These are phyloP conservation scores for Lycaena phlaeas DNA, from an alignment of 2,888 invertebrate species.

Conservation along the genomic window DNA sequence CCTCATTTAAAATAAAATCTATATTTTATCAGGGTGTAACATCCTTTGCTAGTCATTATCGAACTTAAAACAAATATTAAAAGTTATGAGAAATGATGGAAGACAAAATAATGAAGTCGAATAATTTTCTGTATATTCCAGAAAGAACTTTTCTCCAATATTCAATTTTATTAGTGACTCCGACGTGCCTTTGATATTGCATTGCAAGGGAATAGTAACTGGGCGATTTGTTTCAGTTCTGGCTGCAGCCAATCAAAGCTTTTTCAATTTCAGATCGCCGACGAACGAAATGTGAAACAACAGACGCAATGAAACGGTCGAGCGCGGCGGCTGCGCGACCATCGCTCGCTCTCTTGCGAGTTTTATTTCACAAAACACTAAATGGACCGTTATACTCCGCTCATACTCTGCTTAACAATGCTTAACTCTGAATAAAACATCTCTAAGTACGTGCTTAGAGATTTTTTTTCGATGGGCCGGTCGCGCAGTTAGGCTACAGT, in stretches of 20 bases:
- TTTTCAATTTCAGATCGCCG: slow-evolving; percentile 49
- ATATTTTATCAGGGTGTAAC: too few species aligned
- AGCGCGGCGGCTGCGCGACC: slow-evolving; percentile 23
- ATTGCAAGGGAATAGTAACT: slow-evolving; percentile 29
- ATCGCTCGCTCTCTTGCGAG: slow-evolving; percentile 15
- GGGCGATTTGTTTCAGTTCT: slow-evolving; percentile 37
- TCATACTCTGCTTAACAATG: too few species aligned
- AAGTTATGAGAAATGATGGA: too few species aligned
- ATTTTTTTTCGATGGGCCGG: too few species aligned
- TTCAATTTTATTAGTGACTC: slow-evolving; percentile 35
- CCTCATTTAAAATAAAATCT: too few species aligned
- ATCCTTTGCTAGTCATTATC: too few species aligned
- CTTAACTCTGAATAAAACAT: too few species aligned
- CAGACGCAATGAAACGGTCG: slow-evolving; percentile 34
- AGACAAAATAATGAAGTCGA: too few species aligned
- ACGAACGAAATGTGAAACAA: slow-evolving; percentile 42
- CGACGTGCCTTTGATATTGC: slow-evolving; percentile 37
- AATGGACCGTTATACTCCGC: slow-evolving; percentile 7
- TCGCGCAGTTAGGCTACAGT: too few species aligned
- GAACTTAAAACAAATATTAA: too few species aligned
- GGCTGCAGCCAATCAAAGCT: slow-evolving; percentile 51
- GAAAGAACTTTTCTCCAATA: slow-evolving; percentile 15
- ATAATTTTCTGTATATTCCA: too few species aligned
- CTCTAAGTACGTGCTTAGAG: too few species aligned
- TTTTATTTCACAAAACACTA: slow-evolving; percentile 20